A percentile compares a stretch with the other conserved stretches of the same genome.
Evolutionary conservation across 2,113 vertebrate genomes (phyloP).

Genomic region (Sebastes schlegelii): DNA sequence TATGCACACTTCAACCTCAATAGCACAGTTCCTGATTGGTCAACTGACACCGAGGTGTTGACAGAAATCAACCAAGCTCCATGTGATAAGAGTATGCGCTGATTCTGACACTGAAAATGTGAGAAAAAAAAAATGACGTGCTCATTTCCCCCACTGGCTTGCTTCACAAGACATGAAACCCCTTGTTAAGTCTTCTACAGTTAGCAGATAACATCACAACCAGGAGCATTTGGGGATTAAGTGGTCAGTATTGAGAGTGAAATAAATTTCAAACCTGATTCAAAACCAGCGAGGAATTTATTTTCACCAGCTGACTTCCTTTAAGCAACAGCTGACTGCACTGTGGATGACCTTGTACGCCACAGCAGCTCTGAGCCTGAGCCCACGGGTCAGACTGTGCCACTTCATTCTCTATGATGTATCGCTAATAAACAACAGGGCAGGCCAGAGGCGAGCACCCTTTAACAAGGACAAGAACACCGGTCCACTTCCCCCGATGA

Average conservation of each 20-base stretch:
- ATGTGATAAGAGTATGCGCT: background rate
- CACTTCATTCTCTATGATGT: conserved; percentile 38
- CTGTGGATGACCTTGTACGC: conserved; percentile 11
- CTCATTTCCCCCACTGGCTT: background rate
- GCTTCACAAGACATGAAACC: background rate
- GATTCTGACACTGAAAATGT: too few relatives aligned
- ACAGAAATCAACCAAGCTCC: background rate
- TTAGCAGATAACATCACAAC: conserved; percentile 26
- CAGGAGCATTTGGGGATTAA: background rate
- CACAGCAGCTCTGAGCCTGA: conserved; percentile 20
- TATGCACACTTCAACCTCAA: background rate
- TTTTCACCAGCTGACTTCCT: conserved; percentile 43
- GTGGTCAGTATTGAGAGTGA: conserved; percentile 26
- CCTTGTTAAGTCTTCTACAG: background rate
- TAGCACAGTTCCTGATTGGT: background rate
- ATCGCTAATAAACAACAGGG: conserved; percentile 59
- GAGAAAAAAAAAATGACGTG: too few relatives aligned
- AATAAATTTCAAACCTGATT: conserved; percentile 46
- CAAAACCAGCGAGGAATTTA: conserved; percentile 24
- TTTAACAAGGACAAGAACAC: conserved; percentile 65
- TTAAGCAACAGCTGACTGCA: conserved; percentile 42
- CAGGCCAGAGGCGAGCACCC: conserved; percentile 36
- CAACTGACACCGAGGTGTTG: background rate
- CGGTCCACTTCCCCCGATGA: conserved; percentile 60
- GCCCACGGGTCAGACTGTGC: conserved; percentile 31